Evolutionary conservation across 2,113 vertebrate species (phyloP).

Genomic region (Dolichallabes microphthalmus): DNA sequence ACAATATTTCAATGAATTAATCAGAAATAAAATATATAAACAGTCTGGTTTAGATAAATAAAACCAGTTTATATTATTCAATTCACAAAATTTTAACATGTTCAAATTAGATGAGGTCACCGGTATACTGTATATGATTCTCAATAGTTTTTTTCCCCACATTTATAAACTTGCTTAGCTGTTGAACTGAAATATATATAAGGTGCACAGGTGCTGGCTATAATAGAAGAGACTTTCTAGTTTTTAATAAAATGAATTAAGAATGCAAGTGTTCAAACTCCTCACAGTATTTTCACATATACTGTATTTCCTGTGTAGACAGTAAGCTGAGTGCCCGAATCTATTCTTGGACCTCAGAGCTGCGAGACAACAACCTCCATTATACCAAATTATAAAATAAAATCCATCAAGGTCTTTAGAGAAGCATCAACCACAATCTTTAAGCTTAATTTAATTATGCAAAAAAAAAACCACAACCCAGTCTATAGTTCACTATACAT

Average conservation of each 20-base stretch:
- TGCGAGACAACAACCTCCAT: background rate
- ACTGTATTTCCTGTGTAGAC: background rate
- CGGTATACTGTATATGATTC: background rate
- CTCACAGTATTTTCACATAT: background rate
- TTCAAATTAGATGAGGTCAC: background rate
- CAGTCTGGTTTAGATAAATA: background rate
- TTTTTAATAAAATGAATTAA: background rate
- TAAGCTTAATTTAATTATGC: background rate
- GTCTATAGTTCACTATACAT: background rate
- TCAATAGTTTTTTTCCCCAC: background rate
- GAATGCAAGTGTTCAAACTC: background rate
- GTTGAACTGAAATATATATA: background rate
- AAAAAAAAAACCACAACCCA: background rate
- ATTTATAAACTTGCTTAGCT: background rate
- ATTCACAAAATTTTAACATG: background rate
- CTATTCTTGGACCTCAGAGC: background rate
- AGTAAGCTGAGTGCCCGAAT: background rate
- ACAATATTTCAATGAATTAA: background rate
- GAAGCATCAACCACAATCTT: slow-evolving; percentile 19
- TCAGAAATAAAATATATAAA: background rate
- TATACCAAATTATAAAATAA: slow-evolving; percentile 63
- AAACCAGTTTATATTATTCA: background rate
- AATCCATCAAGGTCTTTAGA: slow-evolving; percentile 59
- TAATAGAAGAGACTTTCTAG: background rate
- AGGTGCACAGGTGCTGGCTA: background rate